Percentiles rank a stretch among this genome's conserved stretches.
Conservation (phyloP, 2,113 vertebrate species). For the Nematolebias whitei region DNA sequence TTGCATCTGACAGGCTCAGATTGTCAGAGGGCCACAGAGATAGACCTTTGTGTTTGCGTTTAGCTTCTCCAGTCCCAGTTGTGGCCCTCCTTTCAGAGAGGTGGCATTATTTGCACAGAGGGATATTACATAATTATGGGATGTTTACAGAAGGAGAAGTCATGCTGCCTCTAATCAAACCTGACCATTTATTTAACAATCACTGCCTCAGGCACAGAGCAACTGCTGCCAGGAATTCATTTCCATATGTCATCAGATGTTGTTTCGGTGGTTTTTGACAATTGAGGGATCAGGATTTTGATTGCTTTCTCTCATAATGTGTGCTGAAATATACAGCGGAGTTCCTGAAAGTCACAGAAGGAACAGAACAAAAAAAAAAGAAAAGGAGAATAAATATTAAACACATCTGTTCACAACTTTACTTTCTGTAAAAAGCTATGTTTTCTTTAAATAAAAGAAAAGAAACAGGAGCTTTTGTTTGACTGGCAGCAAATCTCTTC, state of each 20-base stretch:
- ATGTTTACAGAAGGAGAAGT: conserved; percentile 9
- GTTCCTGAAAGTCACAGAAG: neutral
- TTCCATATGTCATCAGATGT: neutral
- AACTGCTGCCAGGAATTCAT: neutral
- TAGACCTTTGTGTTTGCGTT: conserved; percentile 5
- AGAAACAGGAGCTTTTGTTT: too few species aligned
- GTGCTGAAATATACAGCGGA: neutral
- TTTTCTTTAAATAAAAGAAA: too few species aligned
- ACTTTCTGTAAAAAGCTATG: too few species aligned
- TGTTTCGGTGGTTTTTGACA: neutral
- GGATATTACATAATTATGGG: conserved; percentile 3
- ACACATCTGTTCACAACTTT: too few species aligned
- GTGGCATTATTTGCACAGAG: neutral
- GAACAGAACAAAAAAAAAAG: neutral
- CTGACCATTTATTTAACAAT: neutral
- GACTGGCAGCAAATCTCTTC: neutral
- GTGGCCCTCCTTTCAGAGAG: neutral
- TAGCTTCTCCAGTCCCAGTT: neutral
- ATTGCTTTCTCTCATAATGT: neutral
- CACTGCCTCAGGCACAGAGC: neutral
- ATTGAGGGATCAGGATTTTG: neutral
- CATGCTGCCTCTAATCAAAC: neutral
- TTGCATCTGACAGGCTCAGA: neutral
- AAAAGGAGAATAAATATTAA: too few species aligned
- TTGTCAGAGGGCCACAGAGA: neutral